Evolutionary conservation across 2,888 invertebrate species (phyloP).

Genomic region (Melipona bicolor): DNA sequence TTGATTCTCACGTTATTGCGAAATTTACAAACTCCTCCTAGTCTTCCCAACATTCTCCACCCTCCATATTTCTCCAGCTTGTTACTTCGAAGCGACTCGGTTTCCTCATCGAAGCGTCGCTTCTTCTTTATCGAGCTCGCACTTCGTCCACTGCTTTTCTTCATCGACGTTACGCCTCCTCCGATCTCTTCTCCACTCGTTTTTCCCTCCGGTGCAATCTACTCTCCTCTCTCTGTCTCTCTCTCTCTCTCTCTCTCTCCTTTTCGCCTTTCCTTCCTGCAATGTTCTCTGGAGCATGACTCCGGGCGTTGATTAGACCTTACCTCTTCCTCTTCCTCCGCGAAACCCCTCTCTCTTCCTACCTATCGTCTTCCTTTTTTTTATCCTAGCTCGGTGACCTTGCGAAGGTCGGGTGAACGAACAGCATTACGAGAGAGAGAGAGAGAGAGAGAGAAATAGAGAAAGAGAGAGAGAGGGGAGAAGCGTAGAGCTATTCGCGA

Average conservation of each 20-base stretch:
- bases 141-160: constrained; percentile 60
- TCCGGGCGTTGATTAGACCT: constrained; percentile 83
- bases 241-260: constrained; percentile 35
- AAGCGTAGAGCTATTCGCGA: constrained; percentile 6
- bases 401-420: constrained; percentile 84
- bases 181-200: constrained; percentile 29
- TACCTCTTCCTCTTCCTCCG: constrained; percentile 55
- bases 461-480: not conserved
- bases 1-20: not conserved
- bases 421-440: constrained; percentile 71
- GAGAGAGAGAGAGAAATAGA: constrained; percentile 15
- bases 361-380: constrained; percentile 60
- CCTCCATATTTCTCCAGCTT: not conserved
- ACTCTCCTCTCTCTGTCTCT: constrained; percentile 36
- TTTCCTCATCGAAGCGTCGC: not conserved
- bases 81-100: not conserved
- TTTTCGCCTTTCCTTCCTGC: constrained; percentile 64
- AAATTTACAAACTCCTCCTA: not conserved
- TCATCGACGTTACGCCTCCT: constrained; percentile 23
- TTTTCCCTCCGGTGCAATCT: constrained; percentile 31
- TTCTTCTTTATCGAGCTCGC: constrained; percentile 8
- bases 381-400: constrained; percentile 80
- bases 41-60: no score
- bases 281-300: constrained; percentile 81
- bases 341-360: constrained; percentile 59